These are phyloP conservation scores for Harpalus rufipes DNA, from an alignment of 2,888 invertebrate genomes.

Conservation along the genomic window DNA sequence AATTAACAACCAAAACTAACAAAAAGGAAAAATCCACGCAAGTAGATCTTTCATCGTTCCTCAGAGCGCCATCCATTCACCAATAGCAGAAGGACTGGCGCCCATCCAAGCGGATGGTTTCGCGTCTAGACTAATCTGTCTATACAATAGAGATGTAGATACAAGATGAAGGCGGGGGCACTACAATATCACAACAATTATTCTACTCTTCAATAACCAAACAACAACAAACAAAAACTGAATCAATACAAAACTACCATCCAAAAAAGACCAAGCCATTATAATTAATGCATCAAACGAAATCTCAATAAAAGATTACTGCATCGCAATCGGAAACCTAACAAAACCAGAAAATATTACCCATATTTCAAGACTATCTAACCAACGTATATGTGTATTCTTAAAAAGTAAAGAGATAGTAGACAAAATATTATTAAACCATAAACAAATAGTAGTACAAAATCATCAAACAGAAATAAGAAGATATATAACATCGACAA, in stretches of 20 bases:
- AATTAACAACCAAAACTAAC: too few relatives aligned
- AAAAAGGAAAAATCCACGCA: too few relatives aligned
- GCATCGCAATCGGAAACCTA: slow-evolving; percentile 46
- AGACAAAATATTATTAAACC: slow-evolving; percentile 21
- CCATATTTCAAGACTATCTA: slow-evolving; percentile 51
- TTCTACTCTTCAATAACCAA: not conserved
- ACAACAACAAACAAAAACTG: not conserved
- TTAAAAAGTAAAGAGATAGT: slow-evolving; percentile 43
- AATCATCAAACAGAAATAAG: slow-evolving; percentile 28
- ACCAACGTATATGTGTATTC: slow-evolving; percentile 56
- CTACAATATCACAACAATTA: not conserved
- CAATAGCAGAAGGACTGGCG: not conserved
- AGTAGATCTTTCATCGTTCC: not conserved
- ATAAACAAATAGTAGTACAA: slow-evolving; percentile 17
- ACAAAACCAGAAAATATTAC: slow-evolving; percentile 55
- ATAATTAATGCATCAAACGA: slow-evolving; percentile 18
- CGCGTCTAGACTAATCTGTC: not conserved
- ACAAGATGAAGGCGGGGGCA: not conserved
- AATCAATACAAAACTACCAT: slow-evolving; percentile 16
- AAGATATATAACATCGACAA: slow-evolving; percentile 30
- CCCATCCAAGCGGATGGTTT: not conserved
- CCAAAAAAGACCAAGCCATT: slow-evolving; percentile 25
- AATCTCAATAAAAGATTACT: slow-evolving; percentile 12
- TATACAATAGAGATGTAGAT: not conserved
- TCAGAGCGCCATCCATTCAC: not conserved